A percentile compares a stretch with the other conserved stretches of the same genome.
Conservation (phyloP, 2,888 invertebrate species). For the Drosophila diplacantha region DNA sequence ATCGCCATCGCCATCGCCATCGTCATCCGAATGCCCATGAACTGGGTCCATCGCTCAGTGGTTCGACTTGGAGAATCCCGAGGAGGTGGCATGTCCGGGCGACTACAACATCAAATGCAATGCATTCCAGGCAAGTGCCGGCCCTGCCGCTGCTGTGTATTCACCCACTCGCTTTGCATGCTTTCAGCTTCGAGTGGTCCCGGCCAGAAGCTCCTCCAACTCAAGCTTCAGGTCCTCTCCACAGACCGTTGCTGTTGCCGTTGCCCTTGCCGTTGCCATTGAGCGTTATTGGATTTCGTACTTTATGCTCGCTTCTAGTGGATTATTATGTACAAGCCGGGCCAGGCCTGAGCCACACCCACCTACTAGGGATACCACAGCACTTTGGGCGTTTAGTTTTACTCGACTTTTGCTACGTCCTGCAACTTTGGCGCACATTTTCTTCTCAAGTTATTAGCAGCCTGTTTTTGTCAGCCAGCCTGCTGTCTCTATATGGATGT, state of each 20-base stretch:
- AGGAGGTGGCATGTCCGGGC: conserved; percentile 84
- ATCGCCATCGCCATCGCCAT: too few relatives aligned
- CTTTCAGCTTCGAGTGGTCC: conserved; percentile 65
- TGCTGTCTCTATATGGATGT: conserved; percentile 37
- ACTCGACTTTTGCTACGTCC: conserved; percentile 71
- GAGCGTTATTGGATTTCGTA: conserved; percentile 74
- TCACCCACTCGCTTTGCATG: conserved; percentile 57
- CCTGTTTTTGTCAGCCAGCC: conserved; percentile 69
- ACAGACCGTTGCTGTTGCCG: conserved; percentile 16
- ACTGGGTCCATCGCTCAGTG: conserved; percentile 79
- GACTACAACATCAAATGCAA: conserved; percentile 82
- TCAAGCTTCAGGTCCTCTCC: conserved; percentile 24
- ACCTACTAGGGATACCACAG: conserved; percentile 3
- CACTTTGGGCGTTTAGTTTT: conserved; percentile 57
- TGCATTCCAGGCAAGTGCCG: conserved; percentile 80
- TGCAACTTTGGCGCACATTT: conserved; percentile 71
- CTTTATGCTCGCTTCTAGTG: conserved; percentile 71
- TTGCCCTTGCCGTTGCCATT: conserved; percentile 52
- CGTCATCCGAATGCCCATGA: conserved; percentile 33
- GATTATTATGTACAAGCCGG: conserved; percentile 70
- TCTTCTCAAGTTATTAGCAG: conserved; percentile 72
- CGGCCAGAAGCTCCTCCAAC: conserved; percentile 50
- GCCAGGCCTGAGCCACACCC: conserved; percentile 6
- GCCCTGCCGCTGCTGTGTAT: conserved; percentile 41
- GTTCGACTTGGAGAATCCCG: conserved; percentile 91